Percentiles rank a stretch among this genome's conserved stretches.
Conservation (phyloP, 30 jellyfish, hydroid and myxozoan species). For the Hydractinia symbiolongicarpus region DNA sequence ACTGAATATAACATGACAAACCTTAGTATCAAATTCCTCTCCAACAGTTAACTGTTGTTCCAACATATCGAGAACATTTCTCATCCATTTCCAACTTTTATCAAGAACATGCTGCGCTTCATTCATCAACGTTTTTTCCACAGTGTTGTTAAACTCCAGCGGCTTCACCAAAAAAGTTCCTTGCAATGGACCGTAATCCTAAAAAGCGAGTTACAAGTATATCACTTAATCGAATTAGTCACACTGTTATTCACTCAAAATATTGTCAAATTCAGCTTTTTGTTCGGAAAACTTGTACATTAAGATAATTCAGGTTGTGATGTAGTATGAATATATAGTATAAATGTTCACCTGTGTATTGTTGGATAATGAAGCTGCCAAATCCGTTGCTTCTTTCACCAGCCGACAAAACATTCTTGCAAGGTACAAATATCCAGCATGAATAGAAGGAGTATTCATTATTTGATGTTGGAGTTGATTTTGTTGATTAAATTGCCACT, state of each 20-base stretch:
- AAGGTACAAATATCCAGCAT: constrained; percentile 83
- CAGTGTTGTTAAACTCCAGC: constrained; percentile 31
- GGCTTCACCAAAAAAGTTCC: constrained; percentile 34
- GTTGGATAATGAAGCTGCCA: constrained; percentile 45
- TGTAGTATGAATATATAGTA: too few species aligned
- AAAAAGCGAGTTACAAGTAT: neutral
- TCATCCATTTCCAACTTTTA: constrained; percentile 69
- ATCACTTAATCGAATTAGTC: too few species aligned
- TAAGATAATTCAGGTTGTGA: too few species aligned
- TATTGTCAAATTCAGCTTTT: too few species aligned
- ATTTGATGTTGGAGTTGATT: constrained; percentile 31
- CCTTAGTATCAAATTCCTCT: constrained; percentile 67
- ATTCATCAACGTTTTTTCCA: constrained; percentile 33
- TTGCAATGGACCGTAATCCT: neutral
- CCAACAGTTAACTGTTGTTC: constrained; percentile 67
- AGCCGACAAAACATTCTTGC: constrained; percentile 81
- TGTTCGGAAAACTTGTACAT: too few species aligned
- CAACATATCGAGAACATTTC: constrained; percentile 44
- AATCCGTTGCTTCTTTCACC: constrained; percentile 89
- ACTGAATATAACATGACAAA: neutral
- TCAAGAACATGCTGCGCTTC: constrained; percentile 35
- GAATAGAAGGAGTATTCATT: constrained; percentile 52
- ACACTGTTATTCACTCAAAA: too few species aligned
- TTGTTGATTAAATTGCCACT: constrained; percentile 26
- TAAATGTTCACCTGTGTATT: constrained; percentile 24